Evolutionary conservation across 2,797 vertebrate genomes (phyloP), one percentile per base, ranked within the genome.

Genomic region (Crocodylus rhombifer): DNA sequence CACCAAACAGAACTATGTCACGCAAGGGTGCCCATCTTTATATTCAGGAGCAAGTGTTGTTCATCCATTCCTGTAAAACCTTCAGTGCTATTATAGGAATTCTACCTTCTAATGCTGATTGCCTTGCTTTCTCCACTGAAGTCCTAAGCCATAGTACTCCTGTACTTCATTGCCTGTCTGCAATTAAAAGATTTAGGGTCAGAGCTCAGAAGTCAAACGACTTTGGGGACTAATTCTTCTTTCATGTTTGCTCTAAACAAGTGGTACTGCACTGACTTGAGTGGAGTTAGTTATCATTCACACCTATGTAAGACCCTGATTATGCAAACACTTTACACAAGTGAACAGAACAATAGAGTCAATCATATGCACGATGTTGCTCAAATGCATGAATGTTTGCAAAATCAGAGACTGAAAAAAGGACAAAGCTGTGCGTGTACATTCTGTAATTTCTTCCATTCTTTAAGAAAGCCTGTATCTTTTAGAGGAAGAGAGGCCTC

Each of bases 331-430:
- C 5, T 2, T 5, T 5, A 13, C 3, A 42, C 42, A 33, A 30
- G 2, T 4, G 84, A 85, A 78, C 62, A 71, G 79, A 63, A 28
- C 30, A 36, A 3, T 5, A 8, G 7, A 61, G 15, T 55, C 15
- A 20, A 18, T 23, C n/a, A 64, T 7, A 33, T 3, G 3, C 20
- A 10, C 4, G 5, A 60, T 56, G 64, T n/a, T 56, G 13, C 14
- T 7, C 5, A 1, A 0, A 8, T 42, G 14, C 16, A n/a, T 77
- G 11, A 36, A 23, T 23, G 20, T 63, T 63, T 69, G 56, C 23
- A 63, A 30, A 15, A 30, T 17, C 9, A 25, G 36, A 51, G 30
- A 13, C 18, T 67, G 33, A 77, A 10, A 79, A 63, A 62, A 57
- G 2, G 69, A 84, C 14, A 7, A 61, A 51, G 4, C 14, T 82